Percentiles rank a stretch among this genome's conserved stretches.
These are phyloP conservation scores for Cryptophagus acutangulus DNA, from an alignment of 2,888 invertebrate genomes.

Conservation along the genomic window DNA sequence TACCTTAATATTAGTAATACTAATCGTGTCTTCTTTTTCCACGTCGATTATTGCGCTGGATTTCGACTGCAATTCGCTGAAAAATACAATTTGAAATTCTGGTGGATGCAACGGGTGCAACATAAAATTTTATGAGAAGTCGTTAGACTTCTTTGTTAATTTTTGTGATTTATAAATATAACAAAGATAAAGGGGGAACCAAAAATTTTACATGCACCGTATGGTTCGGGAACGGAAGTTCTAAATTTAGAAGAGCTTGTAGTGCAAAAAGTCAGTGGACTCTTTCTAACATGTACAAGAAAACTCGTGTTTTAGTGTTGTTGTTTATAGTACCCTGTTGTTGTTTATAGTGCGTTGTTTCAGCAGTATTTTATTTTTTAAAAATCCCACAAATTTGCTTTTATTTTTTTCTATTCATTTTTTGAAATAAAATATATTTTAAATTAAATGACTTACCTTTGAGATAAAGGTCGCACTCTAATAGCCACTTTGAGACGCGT, in stretches of 20 bases:
- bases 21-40: slow-evolving; percentile 50
- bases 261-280: slow-evolving; percentile 34
- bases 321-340: background rate
- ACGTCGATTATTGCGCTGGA: slow-evolving; percentile 49
- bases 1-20: slow-evolving; percentile 60
- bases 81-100: slow-evolving; percentile 22
- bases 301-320: too few species aligned
- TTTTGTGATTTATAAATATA: too few species aligned
- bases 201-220: slow-evolving; percentile 6
- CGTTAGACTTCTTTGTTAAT: too few species aligned
- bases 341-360: background rate
- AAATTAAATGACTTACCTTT: slow-evolving; percentile 49
- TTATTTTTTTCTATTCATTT: background rate
- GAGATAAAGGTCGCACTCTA: slow-evolving; percentile 60
- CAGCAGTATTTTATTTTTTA: background rate
- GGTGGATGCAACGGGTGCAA: background rate
- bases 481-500: slow-evolving; percentile 62
- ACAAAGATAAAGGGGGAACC: slow-evolving; percentile 16
- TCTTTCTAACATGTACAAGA: slow-evolving; percentile 21
- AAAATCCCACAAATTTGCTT: background rate
- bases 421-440: background rate
- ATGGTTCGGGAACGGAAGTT: slow-evolving; percentile 23
- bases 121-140: slow-evolving; percentile 7
- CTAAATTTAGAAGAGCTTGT: slow-evolving; percentile 28
- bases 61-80: slow-evolving; percentile 41